Evolutionary conservation across 2,888 invertebrate genomes (phyloP).

Genomic region (Anthophora plumipes): DNA sequence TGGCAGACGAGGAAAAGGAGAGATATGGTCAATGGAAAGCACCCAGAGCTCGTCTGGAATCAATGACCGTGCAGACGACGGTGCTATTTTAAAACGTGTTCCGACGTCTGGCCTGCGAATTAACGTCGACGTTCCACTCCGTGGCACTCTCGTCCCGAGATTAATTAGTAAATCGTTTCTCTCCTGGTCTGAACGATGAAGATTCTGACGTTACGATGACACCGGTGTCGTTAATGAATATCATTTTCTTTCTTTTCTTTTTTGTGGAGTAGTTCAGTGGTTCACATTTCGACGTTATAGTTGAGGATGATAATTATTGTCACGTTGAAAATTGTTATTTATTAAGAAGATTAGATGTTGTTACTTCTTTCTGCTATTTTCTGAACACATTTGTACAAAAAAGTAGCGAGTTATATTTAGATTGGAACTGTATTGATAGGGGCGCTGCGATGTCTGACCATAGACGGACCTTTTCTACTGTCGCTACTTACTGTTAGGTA

Average conservation of each 20-base stretch:
- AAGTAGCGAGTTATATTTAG: too few species aligned
- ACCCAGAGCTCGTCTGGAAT: background rate
- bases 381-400: too few species aligned
- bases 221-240: too few species aligned
- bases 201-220: background rate
- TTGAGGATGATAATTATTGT: background rate
- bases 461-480: background rate
- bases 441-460: background rate
- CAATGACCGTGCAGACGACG: constrained; percentile 7
- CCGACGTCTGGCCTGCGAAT: constrained; percentile 10
- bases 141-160: background rate
- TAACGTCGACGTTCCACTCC: constrained; percentile 8
- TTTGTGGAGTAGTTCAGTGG: background rate
- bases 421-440: background rate
- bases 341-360: too few species aligned
- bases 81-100: constrained; percentile 17
- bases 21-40: background rate
- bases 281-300: background rate
- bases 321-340: background rate
- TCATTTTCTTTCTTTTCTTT: too few species aligned
- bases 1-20: too few species aligned
- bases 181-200: too few species aligned
- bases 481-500: background rate
- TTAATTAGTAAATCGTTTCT: constrained; percentile 30
- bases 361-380: too few species aligned